Conservation (phyloP, 2,888 invertebrate genomes). For the Agapostemon virescens region DNA sequence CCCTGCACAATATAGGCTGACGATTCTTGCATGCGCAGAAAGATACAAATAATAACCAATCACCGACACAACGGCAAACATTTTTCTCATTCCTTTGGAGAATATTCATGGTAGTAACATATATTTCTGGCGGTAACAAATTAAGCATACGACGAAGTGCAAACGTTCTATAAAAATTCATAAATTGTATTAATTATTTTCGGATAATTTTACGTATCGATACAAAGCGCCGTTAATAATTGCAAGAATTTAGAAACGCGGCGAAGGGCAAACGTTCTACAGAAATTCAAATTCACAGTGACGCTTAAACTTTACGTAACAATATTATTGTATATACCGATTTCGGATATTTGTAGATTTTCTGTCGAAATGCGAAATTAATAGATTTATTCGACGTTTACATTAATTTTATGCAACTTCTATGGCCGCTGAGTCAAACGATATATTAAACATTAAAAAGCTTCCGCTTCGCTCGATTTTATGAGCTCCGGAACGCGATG, state of each 20-base stretch:
- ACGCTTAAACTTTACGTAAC: not conserved
- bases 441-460: not conserved
- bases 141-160: too few relatives aligned
- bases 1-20: not conserved
- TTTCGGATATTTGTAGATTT: too few relatives aligned
- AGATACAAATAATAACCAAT: conserved; percentile 1
- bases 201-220: not conserved
- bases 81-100: not conserved
- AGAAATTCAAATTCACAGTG: not conserved
- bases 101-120: not conserved
- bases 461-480: not conserved
- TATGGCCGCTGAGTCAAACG: not conserved
- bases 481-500: not conserved
- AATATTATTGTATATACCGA: too few relatives aligned
- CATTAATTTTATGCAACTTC: not conserved
- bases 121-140: not conserved
- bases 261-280: not conserved
- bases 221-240: not conserved
- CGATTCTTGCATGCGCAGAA: not conserved
- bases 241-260: not conserved
- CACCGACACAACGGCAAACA: not conserved
- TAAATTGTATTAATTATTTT: not conserved
- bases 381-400: not conserved
- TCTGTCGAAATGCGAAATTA: too few relatives aligned
- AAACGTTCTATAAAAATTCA: not conserved